Base-by-base conservation (phyloP, 2,888 invertebrate genomes). In the Monoplex corrugatus region DNA sequence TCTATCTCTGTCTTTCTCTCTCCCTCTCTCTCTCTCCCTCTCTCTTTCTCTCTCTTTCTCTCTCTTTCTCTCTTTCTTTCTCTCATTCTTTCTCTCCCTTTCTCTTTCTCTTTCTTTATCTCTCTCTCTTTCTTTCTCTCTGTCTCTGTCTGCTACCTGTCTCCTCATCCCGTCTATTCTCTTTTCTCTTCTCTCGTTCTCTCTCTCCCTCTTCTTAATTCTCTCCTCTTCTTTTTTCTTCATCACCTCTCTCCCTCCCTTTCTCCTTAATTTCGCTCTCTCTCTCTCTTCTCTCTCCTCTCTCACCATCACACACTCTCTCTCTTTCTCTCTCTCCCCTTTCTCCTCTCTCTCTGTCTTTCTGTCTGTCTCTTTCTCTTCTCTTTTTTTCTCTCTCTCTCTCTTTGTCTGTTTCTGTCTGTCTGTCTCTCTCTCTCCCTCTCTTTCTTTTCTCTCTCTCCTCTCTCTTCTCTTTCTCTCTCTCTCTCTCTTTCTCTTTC, bases 151-250 rank as follows among this genome's bases (percentile, higher is more conserved):
- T 50, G 19, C 8, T 13, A 50, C 8, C 50, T 13, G 8, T 19
- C 19, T 38, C 38, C 75, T 75, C 35, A 38, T 38, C 38, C 38
- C 19, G 38, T 75, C 38, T 75, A 10, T 35, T 38, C 38, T 19
- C 38, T 38, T 75, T 38, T 35, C 38, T 75, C 75, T 63, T 75
- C 75, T 75, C 75, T 75, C 35, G 35, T 38, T 75, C 75, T 75
- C 75, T 75, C 75, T 75, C 35, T 75, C 75, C 38, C 75, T 75
- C 35, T 75, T 38, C 38, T 38, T 75, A 0, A 38, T 38, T 75
- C 38, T 75, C 2, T n/a, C 28, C 57, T 57, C 57, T 57, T 19
- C 38, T 38, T 75, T 38, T 35, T 19, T 75, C 75, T 63, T 75
- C 75, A 38, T 38, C 38, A 8, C 38, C 75, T 75, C 75, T 75